Evolutionary conservation across 1,140 invertebrate genomes (phyloP).

Genomic region (Calliopsis andreniformis): DNA sequence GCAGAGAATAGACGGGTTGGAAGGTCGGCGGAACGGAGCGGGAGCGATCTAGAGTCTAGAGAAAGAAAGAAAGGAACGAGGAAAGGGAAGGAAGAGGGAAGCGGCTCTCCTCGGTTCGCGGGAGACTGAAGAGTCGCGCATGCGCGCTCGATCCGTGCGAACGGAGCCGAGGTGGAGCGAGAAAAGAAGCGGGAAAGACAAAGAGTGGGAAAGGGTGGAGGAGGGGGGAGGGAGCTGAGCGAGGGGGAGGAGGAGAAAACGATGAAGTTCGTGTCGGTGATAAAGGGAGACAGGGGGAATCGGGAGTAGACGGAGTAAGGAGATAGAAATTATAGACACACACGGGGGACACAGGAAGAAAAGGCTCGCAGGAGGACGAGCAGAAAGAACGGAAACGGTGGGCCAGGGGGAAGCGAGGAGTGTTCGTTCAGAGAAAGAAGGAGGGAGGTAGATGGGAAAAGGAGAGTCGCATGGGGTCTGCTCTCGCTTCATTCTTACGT

Average conservation of each 20-base stretch:
- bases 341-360: slow-evolving; percentile 24
- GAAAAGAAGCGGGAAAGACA: slow-evolving; percentile 44
- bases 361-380: slow-evolving; percentile 54
- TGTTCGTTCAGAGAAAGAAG: background rate
- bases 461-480: background rate
- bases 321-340: slow-evolving; percentile 31
- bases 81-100: background rate
- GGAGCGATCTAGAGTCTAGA: background rate
- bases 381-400: slow-evolving; percentile 53
- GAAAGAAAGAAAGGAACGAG: background rate
- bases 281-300: slow-evolving; percentile 23
- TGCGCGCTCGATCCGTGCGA: slow-evolving; percentile 27
- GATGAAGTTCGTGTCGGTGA: slow-evolving; percentile 18
- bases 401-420: background rate
- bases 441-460: slow-evolving; percentile 9
- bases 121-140: slow-evolving; percentile 36
- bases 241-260: slow-evolving; percentile 35
- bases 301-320: slow-evolving; percentile 41
- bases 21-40: slow-evolving; percentile 32
- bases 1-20: slow-evolving; percentile 26
- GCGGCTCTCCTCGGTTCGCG: slow-evolving; percentile 27
- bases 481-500: slow-evolving; percentile 60
- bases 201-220: slow-evolving; percentile 29
- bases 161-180: slow-evolving; percentile 23
- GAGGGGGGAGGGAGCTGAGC: background rate